Percentiles rank a stretch among this genome's conserved stretches.
Evolutionary conservation across 2,113 vertebrate genomes (phyloP).

Genomic region (Corapipo altera): DNA sequence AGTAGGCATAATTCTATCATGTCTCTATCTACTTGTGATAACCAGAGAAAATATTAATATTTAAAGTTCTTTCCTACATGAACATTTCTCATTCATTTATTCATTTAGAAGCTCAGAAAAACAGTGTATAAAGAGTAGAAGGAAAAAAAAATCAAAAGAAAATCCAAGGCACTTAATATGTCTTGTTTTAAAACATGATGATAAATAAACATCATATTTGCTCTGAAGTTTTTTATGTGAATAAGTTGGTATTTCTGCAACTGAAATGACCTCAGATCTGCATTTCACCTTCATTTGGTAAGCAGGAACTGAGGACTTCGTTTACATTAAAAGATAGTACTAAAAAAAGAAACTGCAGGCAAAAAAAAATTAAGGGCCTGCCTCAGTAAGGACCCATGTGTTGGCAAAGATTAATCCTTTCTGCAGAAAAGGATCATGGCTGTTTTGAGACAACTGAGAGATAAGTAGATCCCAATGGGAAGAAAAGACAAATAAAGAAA

Average conservation of each 20-base stretch:
- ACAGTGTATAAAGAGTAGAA: background rate
- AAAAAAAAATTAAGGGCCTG: background rate
- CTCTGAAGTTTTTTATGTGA: background rate
- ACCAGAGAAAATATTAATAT: background rate
- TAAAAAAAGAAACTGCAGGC: background rate
- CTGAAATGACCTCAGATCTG: background rate
- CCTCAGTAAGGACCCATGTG: background rate
- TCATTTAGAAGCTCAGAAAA: background rate
- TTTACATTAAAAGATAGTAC: background rate
- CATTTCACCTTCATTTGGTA: background rate
- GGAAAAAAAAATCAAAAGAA: background rate
- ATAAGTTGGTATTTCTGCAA: background rate
- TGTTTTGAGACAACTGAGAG: background rate
- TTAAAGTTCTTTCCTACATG: background rate
- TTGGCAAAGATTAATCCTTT: background rate
- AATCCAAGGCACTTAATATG: background rate
- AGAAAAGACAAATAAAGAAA: background rate
- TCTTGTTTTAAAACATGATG: background rate
- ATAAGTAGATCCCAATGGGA: background rate
- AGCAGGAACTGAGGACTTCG: background rate
- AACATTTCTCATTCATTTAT: background rate
- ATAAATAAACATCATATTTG: background rate
- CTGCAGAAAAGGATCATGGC: background rate
- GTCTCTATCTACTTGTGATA: background rate
- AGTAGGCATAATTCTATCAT: background rate